Evolutionary conservation across 2,113 vertebrate species (phyloP), one percentile per base, ranked within the genome.

Genomic region (Brachyhypopomus occidentalis): DNA sequence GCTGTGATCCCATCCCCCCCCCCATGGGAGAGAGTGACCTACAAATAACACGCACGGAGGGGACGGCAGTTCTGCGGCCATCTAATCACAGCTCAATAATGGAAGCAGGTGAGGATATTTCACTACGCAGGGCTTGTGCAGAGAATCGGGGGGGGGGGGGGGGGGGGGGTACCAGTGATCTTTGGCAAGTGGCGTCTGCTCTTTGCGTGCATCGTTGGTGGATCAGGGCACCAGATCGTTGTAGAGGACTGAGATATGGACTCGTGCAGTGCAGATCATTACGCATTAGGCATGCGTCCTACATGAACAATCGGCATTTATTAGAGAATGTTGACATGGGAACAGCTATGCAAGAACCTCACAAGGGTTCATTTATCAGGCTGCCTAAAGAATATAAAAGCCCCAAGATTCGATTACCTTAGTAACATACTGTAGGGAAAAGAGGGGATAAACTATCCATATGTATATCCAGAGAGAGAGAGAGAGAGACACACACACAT

Each of bases 371-470:
- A 78, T 90, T 86, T 89, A 87, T 83, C n/a, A 87, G 62, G 82
- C 27, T 60, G 45, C 79, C 78, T 85, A 86, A 84, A 89, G 73
- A 22, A 78, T 72, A 60, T 2, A 41, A 78, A 72, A 80, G 85
- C n/a, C n/a, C n/a, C n/a, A n/a, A n/a, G 9, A 70, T 85, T 77
- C 83, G 82, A 91, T 88, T 89, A 88, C 73, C 62, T 79, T 62
- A 83, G 38, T 38, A 38, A n/a, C n/a, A n/a, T n/a, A n/a, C 38
- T 38, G 38, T 7, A 38, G 38, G 38, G 7, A 38, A 38, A n/a
- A n/a, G n/a, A n/a, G n/a, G n/a, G n/a, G n/a, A n/a, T n/a, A n/a
- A n/a, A n/a, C n/a, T n/a, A n/a, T n/a, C n/a, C n/a, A n/a, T n/a
- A n/a, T n/a, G n/a, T n/a, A n/a, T n/a, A n/a, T n/a, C n/a, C n/a